Conservation (phyloP, 2,113 vertebrate genomes). For the Nicator chloris region DNA sequence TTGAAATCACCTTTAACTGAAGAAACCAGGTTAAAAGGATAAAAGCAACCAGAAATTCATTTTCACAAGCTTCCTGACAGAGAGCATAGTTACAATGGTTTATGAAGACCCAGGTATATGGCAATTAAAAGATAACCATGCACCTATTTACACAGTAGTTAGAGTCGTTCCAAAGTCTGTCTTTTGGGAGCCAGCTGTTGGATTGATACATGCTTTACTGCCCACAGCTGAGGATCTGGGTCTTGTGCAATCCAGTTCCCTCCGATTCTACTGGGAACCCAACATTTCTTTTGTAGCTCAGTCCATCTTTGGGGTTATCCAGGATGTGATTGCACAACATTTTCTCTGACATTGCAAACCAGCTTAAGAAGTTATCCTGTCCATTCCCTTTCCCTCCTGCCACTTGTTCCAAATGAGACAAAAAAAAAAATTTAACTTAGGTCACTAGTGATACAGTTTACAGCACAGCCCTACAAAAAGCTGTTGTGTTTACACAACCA, state of each 20-base stretch:
- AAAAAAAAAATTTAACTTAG: not conserved
- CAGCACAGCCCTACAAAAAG: not conserved
- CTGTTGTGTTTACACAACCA: not conserved
- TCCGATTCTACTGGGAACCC: not conserved
- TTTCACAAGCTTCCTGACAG: not conserved
- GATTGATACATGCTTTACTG: not conserved
- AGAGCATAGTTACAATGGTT: not conserved
- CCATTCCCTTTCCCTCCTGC: accelerated
- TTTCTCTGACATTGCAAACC: not conserved
- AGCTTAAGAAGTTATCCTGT: not conserved
- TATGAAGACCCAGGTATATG: not conserved
- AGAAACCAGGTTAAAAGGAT: not conserved
- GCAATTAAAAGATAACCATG: constrained; percentile 16
- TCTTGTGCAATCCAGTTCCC: constrained; percentile 16
- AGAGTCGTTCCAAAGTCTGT: constrained; percentile 42
- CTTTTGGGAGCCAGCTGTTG: constrained; percentile 17
- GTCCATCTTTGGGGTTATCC: not conserved
- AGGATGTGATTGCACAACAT: constrained; percentile 10
- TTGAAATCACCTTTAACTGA: not conserved
- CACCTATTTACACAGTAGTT: constrained; percentile 27
- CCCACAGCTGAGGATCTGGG: not conserved
- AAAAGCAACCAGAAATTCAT: not conserved
- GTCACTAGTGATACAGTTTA: not conserved
- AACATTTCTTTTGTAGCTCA: constrained; percentile 14
- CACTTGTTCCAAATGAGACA: not conserved